Evolutionary conservation across 2,888 invertebrate genomes (phyloP), one percentile per base, ranked within the genome.

Genomic region (Ryuthela nishihirai): DNA sequence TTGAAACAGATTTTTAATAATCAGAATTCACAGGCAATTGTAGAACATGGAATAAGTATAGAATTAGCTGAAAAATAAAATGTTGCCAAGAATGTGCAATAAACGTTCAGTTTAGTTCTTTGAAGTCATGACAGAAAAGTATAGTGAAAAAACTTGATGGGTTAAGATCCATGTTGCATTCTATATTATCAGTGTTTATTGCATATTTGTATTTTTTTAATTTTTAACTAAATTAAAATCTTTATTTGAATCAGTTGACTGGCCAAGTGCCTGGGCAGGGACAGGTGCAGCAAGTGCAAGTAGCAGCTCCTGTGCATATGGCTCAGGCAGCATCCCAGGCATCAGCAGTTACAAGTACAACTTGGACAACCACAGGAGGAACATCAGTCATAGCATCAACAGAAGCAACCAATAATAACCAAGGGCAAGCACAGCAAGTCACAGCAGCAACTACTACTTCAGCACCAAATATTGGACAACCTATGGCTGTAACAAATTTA

Each of bases 201-300:
- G 12, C 12, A 29, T 29, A 29, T 29, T 29, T 9, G 12, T 9
- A 6, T 29, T 29, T 9, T 9, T 29, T 29, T 6, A 29, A 29
- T 9, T 12, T 29, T 9, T 12, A 18, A 39, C 15, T 18, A 12
- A 18, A 18, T 39, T 12, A 20, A 18, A 18, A 17, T 12, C 18
- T 17, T 39, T 39, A 18, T 18, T 43, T 26, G 12, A n/a, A 20
- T 26, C 20, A 56, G 56, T 38, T 56, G 20, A 21, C 44, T 15
- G 43, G 42, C 17, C 62, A 84, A 47, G 48, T 43, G 15, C n/a
- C n/a, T n/a, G n/a, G n/a, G n/a, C 55, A 83, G 46, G 91, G 91
- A 0, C 91, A 90, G 71, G 85, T 91, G 52, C 92, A 92, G 68
- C 89, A 91, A 72, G 87, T 93, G 32, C 91, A 92, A 74, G 82